phyloP scores from a whole-genome alignment of 2,113 vertebrate species.

The Bambusicola thoracicus region DNA sequence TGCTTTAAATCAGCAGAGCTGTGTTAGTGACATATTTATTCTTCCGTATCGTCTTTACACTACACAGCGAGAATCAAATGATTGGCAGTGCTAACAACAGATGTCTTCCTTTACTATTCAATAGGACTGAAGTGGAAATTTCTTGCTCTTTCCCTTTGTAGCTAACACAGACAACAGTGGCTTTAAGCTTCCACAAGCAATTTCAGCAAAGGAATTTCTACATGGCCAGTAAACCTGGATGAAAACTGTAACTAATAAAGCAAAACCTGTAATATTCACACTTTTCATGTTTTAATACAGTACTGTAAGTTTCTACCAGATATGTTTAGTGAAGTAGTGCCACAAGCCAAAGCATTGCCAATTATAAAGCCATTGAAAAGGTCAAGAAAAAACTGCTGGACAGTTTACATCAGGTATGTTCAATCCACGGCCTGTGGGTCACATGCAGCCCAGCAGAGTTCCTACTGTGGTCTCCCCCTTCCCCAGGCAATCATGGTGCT shows the following conservation, averaged over 20 bases:
- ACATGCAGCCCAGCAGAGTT: no score
- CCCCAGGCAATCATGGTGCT: no score
- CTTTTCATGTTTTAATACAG: background rate
- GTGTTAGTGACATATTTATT: background rate
- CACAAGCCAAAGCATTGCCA: background rate
- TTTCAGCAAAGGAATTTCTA: slow-evolving; percentile 9
- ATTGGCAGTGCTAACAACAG: background rate
- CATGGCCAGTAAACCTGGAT: background rate
- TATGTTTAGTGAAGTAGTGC: background rate
- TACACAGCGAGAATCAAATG: background rate
- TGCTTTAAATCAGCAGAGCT: background rate
- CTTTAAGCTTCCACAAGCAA: background rate
- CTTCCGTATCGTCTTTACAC: background rate
- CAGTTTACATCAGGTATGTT: background rate
- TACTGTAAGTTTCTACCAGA: background rate
- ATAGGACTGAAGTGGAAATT: slow-evolving; percentile 12
- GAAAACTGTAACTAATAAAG: slow-evolving; percentile 27
- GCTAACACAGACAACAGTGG: background rate
- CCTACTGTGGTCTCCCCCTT: no score
- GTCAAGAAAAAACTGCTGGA: background rate
- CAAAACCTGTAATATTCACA: background rate
- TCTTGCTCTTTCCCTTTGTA: background rate
- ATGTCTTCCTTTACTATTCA: slow-evolving; percentile 9
- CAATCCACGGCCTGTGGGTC: no score
- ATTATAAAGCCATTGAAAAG: background rate